Percentiles rank a stretch among this genome's conserved stretches.
Conservation (phyloP, 2,888 invertebrate species). For the Tanytarsus gracilentus region DNA sequence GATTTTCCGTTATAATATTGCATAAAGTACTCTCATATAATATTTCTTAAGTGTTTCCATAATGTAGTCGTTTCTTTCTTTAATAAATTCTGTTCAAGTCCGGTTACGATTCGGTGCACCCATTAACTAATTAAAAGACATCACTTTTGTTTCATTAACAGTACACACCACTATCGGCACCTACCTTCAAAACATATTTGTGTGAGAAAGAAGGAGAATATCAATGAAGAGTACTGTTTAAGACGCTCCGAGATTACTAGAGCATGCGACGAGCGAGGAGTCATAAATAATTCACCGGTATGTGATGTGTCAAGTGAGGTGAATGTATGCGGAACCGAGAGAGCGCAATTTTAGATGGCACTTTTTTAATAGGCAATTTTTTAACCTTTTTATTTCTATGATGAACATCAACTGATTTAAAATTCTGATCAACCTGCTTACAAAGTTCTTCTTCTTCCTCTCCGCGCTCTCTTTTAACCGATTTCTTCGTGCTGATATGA, state of each 20-base stretch:
- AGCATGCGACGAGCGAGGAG: slow-evolving; percentile 2
- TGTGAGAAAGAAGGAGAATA: background rate
- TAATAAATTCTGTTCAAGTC: no score
- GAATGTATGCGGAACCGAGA: background rate
- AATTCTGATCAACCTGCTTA: background rate
- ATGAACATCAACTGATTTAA: no score
- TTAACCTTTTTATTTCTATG: no score
- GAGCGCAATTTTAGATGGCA: background rate
- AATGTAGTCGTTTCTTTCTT: no score
- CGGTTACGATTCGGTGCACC: slow-evolving; percentile 18
- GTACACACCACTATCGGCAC: background rate
- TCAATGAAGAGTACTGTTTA: background rate
- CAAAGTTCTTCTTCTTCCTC: background rate
- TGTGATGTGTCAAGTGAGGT: slow-evolving; percentile 1
- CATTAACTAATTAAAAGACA: slow-evolving; percentile 29
- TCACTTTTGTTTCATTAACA: slow-evolving; percentile 27
- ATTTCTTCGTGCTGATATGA: slow-evolving; percentile 5
- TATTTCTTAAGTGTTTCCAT: background rate
- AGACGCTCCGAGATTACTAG: slow-evolving; percentile 15
- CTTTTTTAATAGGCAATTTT: background rate
- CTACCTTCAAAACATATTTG: no score
- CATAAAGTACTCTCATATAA: background rate
- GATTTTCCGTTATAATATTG: background rate
- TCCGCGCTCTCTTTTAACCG: background rate
- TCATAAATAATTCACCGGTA: slow-evolving; percentile 26